A percentile compares a stretch with the other conserved stretches of the same genome.
phyloP scores from a whole-genome alignment of 1,140 invertebrate genomes.

The Eurosta solidaginis region DNA sequence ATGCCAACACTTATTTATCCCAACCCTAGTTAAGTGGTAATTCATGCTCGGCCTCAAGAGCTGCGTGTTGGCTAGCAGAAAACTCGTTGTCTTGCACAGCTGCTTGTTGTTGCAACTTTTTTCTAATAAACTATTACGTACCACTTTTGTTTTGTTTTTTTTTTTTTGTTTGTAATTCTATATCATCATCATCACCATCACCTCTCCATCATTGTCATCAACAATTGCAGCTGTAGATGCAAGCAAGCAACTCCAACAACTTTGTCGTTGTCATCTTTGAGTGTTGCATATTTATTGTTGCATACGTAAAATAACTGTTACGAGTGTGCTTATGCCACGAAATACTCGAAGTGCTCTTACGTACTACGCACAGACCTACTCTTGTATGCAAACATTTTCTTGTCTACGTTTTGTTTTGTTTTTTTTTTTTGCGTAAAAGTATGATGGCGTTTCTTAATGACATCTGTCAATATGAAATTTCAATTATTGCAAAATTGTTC shows the following conservation, averaged over 20 bases:
- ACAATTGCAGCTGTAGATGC: not conserved
- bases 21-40: not conserved
- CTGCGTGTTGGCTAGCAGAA: not conserved
- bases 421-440: too few relatives aligned
- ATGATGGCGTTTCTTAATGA: not conserved
- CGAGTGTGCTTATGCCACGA: too few relatives aligned
- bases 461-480: not conserved
- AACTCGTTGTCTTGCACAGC: not conserved
- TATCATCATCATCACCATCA: conserved; percentile 2
- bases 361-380: too few relatives aligned
- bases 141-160: too few relatives aligned
- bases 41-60: not conserved
- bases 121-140: too few relatives aligned
- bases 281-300: not conserved
- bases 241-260: not conserved
- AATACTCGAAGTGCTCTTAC: too few relatives aligned
- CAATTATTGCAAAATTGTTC: too few relatives aligned
- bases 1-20: conserved; percentile 17
- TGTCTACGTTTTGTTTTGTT: too few relatives aligned
- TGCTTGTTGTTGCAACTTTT: not conserved
- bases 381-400: too few relatives aligned
- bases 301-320: conserved; percentile 10
- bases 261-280: conserved; percentile 5
- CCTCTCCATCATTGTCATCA: not conserved
- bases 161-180: not conserved